These are phyloP conservation scores for Cheilosia pagana DNA, from an alignment of 2,888 invertebrate species.

Conservation along the genomic window DNA sequence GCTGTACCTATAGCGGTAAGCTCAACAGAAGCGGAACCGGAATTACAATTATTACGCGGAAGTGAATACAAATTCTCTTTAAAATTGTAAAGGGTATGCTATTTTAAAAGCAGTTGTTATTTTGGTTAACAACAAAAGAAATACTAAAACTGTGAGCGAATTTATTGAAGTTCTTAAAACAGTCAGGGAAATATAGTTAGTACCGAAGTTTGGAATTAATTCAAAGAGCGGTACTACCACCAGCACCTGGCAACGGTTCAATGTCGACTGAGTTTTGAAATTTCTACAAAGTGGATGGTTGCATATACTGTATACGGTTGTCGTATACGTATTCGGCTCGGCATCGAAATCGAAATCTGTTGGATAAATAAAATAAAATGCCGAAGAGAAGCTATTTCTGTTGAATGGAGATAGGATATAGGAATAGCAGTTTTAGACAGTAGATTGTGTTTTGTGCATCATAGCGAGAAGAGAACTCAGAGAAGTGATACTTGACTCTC, in stretches of 20 bases:
- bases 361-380: neutral
- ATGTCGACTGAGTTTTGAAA: slow-evolving; percentile 45
- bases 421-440: no score
- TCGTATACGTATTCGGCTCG: no score
- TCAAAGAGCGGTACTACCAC: slow-evolving; percentile 51
- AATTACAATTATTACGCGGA: neutral
- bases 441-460: no score
- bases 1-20: neutral
- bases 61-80: neutral
- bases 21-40: slow-evolving; percentile 3
- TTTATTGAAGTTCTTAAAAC: neutral
- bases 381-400: slow-evolving; percentile 1
- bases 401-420: no score
- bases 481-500: no score
- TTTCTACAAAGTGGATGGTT: slow-evolving; percentile 18
- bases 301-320: no score
- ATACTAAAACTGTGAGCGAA: neutral
- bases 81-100: neutral
- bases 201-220: slow-evolving; percentile 6
- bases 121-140: neutral
- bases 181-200: neutral
- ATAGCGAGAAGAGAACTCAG: no score
- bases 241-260: slow-evolving; percentile 35
- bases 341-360: neutral
- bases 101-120: neutral